These are phyloP conservation scores for Pogonus chalceus DNA, from an alignment of 1,140 invertebrate genomes.

Conservation along the genomic window DNA sequence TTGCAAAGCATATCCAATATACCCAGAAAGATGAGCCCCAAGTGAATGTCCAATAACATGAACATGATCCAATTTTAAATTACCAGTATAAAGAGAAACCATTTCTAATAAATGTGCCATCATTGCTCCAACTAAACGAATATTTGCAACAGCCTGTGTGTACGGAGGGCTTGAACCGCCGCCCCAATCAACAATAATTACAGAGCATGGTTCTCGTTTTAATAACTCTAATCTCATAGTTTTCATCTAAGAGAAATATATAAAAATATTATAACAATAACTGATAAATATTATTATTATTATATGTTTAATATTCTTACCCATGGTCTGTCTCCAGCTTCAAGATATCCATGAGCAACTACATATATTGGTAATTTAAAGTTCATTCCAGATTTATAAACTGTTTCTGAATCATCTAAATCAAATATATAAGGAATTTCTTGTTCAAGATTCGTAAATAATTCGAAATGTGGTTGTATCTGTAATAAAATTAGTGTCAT, in stretches of 20 bases:
- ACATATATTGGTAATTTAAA: conserved; percentile 56
- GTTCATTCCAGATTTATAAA: conserved; percentile 47
- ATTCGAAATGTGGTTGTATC: conserved; percentile 39
- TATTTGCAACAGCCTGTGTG: conserved; percentile 82
- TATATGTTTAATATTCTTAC: conserved; percentile 36
- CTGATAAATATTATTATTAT: not conserved
- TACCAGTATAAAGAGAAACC: conserved; percentile 33
- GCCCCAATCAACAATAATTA: conserved; percentile 76
- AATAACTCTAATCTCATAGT: conserved; percentile 52
- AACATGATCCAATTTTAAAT: conserved; percentile 46
- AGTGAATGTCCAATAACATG: conserved; percentile 88
- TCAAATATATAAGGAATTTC: conserved; percentile 47
- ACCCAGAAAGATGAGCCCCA: conserved; percentile 76
- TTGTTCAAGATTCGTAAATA: conserved; percentile 41
- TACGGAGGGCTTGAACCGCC: conserved; percentile 77
- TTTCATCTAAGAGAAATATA: conserved; percentile 38
- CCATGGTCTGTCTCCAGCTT: conserved; percentile 70
- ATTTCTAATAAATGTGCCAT: conserved; percentile 58
- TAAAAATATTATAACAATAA: too few species aligned
- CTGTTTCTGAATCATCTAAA: conserved; percentile 50
- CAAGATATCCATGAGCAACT: conserved; percentile 76
- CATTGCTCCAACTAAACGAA: conserved; percentile 73
- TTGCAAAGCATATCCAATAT: conserved; percentile 64
- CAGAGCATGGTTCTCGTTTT: conserved; percentile 55
- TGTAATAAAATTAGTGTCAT: conserved; percentile 30